Conservation (phyloP, 2,888 invertebrate genomes). For the Deilephila elpenor region DNA sequence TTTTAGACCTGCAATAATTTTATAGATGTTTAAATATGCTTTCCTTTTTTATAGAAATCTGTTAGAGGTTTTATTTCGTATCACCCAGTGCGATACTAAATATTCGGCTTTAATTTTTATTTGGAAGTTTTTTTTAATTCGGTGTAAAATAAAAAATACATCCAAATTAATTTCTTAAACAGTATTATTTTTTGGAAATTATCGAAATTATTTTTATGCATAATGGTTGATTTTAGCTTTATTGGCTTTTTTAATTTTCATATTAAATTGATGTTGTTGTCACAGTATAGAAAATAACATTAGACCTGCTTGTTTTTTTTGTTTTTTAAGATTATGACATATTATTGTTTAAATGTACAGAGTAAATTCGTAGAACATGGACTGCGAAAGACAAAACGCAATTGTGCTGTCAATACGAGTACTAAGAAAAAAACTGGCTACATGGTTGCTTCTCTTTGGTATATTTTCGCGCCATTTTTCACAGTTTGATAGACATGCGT, state of each 20-base stretch:
- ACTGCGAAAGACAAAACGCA: no score
- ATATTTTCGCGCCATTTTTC: no score
- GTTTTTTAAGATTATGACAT: no score
- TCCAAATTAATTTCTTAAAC: not conserved
- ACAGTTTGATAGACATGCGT: no score
- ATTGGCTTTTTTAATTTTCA: constrained; percentile 1
- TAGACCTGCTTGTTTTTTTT: no score
- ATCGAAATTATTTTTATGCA: constrained; percentile 4
- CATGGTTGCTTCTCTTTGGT: no score
- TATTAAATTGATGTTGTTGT: not conserved
- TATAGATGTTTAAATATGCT: not conserved
- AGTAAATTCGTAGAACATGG: no score
- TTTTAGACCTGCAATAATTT: not conserved
- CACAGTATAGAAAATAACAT: no score
- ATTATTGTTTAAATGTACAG: no score
- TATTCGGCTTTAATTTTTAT: constrained; percentile 6
- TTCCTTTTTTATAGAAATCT: not conserved
- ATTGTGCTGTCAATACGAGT: no score
- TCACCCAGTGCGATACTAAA: constrained; percentile 4
- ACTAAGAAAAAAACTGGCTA: no score
- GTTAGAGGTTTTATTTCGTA: not conserved
- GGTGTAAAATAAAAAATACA: not conserved
- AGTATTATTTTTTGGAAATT: constrained; percentile 26
- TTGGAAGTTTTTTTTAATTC: not conserved
- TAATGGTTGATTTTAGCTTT: constrained; percentile 24